Evolutionary conservation across 2,797 vertebrate genomes (phyloP).

Genomic region (Centropyge bicolor): DNA sequence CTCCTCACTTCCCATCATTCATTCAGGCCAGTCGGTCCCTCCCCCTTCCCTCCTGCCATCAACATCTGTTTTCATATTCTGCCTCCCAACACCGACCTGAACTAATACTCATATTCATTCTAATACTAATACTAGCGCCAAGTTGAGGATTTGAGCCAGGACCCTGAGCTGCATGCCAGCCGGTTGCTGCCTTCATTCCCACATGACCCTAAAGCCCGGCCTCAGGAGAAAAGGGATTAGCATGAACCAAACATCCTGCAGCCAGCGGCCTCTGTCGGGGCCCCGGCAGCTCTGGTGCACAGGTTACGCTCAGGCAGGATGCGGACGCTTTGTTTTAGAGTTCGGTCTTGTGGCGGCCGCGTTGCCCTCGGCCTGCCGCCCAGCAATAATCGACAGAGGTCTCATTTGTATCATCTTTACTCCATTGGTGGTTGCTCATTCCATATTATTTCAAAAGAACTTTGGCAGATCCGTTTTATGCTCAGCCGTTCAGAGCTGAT

Average conservation of each 20-base stretch:
- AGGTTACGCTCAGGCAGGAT: constrained; percentile 50
- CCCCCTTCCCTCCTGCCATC: constrained; percentile 76
- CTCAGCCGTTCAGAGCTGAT: constrained; percentile 48
- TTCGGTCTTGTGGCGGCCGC: neutral
- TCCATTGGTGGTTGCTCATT: constrained; percentile 1
- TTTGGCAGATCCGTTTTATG: constrained; percentile 17
- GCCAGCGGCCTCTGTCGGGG: constrained; percentile 62
- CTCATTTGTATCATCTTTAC: neutral
- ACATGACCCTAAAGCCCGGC: constrained; percentile 80
- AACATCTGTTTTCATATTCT: constrained; percentile 86
- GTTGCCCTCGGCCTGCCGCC: neutral
- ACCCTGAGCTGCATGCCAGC: constrained; percentile 78
- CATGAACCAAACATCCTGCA: constrained; percentile 71
- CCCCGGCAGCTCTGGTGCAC: constrained; percentile 39
- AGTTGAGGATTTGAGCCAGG: constrained; percentile 82
- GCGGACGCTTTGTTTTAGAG: constrained; percentile 17
- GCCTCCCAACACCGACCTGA: constrained; percentile 81
- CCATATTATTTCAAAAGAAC: constrained; percentile 19
- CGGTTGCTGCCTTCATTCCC: constrained; percentile 79
- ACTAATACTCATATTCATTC: constrained; percentile 84
- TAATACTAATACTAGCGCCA: constrained; percentile 80
- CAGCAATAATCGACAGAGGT: constrained; percentile 13
- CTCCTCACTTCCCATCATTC: constrained; percentile 53
- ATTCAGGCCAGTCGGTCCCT: constrained; percentile 71
- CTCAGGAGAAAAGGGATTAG: constrained; percentile 80